phyloP scores from a whole-genome alignment of 2,797 vertebrate species.

The Neopelma chrysocephalum region DNA sequence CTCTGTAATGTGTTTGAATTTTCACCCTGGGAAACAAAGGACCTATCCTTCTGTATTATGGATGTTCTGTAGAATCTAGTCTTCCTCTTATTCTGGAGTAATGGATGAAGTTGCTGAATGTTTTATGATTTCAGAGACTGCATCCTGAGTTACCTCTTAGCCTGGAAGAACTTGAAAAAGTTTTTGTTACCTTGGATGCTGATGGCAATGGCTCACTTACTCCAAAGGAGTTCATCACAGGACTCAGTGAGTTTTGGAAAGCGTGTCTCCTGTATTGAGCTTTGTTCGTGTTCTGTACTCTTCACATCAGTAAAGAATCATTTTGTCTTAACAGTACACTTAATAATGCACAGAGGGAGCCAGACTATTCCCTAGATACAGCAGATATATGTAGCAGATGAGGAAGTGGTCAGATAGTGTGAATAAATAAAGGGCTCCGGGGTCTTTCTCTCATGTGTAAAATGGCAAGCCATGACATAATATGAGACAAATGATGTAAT shows the following conservation, averaged over 20 bases:
- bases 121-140: slow-evolving; percentile 81
- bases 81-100: not conserved
- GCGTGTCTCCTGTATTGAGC: not conserved
- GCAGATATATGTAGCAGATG: not conserved
- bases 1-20: not conserved
- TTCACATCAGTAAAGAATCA: not conserved
- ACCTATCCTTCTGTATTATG: not conserved
- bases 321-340: not conserved
- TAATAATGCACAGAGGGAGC: not conserved
- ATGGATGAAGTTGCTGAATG: not conserved
- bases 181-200: slow-evolving; percentile 88
- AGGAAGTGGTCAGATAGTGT: not conserved
- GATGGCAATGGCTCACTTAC: slow-evolving; percentile 91
- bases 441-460: not conserved
- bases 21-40: not conserved
- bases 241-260: slow-evolving; percentile 86
- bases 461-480: not conserved
- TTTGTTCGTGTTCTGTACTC: not conserved
- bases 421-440: not conserved
- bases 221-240: slow-evolving; percentile 87
- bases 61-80: not conserved
- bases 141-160: slow-evolving; percentile 85
- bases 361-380: not conserved
- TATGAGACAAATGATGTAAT: not conserved
- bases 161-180: slow-evolving; percentile 89